Evolutionary conservation across 2,797 vertebrate species (phyloP).

Genomic region (Helarctos malayanus): DNA sequence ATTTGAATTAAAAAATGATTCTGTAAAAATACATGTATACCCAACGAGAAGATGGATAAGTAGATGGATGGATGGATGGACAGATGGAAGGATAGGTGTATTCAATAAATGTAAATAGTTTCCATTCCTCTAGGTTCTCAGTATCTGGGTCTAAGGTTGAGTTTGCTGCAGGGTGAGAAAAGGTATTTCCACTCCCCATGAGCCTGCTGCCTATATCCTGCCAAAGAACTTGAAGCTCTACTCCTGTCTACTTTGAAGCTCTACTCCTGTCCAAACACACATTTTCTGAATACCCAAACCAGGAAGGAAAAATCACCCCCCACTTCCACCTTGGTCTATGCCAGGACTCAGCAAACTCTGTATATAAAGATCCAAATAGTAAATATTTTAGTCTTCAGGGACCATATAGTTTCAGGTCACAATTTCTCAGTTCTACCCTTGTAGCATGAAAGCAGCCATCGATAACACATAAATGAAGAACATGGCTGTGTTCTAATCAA

Average conservation of each 20-base stretch:
- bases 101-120: background rate
- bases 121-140: constrained; percentile 28
- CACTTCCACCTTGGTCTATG: background rate
- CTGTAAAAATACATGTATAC: constrained; percentile 12
- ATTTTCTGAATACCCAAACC: constrained; percentile 37
- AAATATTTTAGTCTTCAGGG: constrained; percentile 6
- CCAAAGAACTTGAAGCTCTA: background rate
- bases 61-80: background rate
- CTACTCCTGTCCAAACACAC: background rate
- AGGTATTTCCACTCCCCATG: background rate
- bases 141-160: background rate
- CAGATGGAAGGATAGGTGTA: background rate
- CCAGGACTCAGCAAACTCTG: background rate
- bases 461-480: background rate
- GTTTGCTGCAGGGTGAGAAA: background rate
- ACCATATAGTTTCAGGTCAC: background rate
- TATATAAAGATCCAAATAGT: background rate
- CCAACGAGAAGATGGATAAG: background rate
- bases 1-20: constrained; percentile 32
- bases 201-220: constrained; percentile 25
- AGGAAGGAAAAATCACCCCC: constrained; percentile 16
- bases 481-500: background rate
- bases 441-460: background rate
- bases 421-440: background rate
- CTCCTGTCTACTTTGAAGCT: background rate